Percentiles rank a stretch among this genome's conserved stretches.
phyloP scores from a whole-genome alignment of 2,888 invertebrate genomes.

The Poecilobothrus nobilitatus region DNA sequence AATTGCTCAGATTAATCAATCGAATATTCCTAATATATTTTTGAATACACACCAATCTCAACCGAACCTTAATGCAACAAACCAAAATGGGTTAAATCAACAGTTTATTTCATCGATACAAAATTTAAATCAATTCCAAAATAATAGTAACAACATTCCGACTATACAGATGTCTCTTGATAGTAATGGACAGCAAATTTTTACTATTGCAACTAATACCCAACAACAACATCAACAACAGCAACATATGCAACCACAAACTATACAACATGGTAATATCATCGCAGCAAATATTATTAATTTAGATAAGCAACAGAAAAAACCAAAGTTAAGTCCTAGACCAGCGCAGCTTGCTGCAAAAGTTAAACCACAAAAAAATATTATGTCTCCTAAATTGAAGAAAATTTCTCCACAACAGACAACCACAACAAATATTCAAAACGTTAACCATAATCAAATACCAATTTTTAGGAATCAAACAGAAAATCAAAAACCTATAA shows the following conservation, averaged over 20 bases:
- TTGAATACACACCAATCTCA: slow-evolving; percentile 18
- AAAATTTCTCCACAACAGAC: slow-evolving; percentile 26
- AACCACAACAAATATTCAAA: slow-evolving; percentile 29
- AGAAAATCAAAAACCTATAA: slow-evolving; percentile 26
- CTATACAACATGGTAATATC: slow-evolving; percentile 25
- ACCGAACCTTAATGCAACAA: slow-evolving; percentile 15
- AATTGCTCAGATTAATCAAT: slow-evolving; percentile 19
- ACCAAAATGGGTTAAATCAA: slow-evolving; percentile 13
- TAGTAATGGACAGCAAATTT: slow-evolving; percentile 7
- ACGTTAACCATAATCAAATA: slow-evolving; percentile 38
- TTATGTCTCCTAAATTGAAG: slow-evolving; percentile 22
- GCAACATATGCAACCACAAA: background rate
- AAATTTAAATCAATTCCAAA: slow-evolving; percentile 16
- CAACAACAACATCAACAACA: slow-evolving; percentile 7
- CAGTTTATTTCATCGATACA: slow-evolving; percentile 19
- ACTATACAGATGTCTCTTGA: slow-evolving; percentile 8
- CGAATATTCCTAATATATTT: slow-evolving; percentile 21
- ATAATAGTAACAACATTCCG: slow-evolving; percentile 12
- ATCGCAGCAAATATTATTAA: slow-evolving; percentile 22
- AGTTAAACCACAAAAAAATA: slow-evolving; percentile 20
- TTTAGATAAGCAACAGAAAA: slow-evolving; percentile 26
- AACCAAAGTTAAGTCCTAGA: slow-evolving; percentile 17
- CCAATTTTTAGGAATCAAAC: background rate
- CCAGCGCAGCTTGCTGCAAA: slow-evolving; percentile 22
- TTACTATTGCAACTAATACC: slow-evolving; percentile 4